These are phyloP conservation scores for Maylandia zebra DNA, from an alignment of 2,113 vertebrate genomes.

Conservation along the genomic window DNA sequence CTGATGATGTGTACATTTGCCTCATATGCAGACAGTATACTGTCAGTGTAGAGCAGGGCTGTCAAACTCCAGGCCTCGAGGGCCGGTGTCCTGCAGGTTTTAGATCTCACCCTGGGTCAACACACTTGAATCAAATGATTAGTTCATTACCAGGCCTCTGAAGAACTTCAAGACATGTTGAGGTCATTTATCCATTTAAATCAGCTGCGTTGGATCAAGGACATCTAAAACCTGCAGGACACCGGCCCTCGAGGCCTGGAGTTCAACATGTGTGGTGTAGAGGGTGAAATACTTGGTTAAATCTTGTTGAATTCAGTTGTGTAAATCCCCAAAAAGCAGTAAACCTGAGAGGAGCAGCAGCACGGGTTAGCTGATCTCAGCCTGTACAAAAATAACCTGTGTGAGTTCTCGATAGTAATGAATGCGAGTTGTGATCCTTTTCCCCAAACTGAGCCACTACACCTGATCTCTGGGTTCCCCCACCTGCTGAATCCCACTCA, in stretches of 20 bases:
- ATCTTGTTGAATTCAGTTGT: neutral
- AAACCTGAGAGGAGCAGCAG: neutral
- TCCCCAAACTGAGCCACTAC: neutral
- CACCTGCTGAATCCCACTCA: neutral
- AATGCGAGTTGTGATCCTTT: neutral
- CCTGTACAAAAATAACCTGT: neutral
- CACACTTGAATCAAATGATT: neutral
- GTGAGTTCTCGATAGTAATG: neutral
- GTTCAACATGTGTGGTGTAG: neutral
- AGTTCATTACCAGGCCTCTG: neutral
- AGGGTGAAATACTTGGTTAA: neutral
- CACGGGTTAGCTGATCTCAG: accelerated
- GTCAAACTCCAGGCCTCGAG: neutral
- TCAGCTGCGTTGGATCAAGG: neutral
- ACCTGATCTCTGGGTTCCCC: neutral
- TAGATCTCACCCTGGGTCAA: accelerated
- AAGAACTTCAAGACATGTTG: neutral
- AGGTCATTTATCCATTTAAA: neutral
- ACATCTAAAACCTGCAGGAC: neutral
- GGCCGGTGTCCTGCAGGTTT: neutral
- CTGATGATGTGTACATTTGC: neutral
- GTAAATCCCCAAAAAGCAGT: neutral
- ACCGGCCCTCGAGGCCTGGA: neutral
- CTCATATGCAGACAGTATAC: neutral
- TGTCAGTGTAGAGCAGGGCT: neutral